These are phyloP conservation scores for Sphaerophoria taeniata DNA, from an alignment of 2,888 invertebrate genomes.

Conservation along the genomic window DNA sequence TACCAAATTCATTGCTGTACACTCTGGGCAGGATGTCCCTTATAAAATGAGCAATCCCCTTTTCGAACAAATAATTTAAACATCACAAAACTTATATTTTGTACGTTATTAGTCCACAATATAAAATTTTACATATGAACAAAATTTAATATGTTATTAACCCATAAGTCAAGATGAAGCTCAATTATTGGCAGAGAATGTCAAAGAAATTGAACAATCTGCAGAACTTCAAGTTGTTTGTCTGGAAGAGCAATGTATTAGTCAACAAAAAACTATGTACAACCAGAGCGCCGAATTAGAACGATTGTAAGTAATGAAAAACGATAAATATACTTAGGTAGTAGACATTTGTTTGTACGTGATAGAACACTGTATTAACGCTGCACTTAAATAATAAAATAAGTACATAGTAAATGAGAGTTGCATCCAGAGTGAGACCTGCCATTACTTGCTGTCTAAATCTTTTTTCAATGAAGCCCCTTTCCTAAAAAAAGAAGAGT, in stretches of 20 bases:
- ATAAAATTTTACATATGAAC: constrained; percentile 6
- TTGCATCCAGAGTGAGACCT: too few species aligned
- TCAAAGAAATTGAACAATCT: constrained; percentile 23
- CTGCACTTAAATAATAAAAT: too few species aligned
- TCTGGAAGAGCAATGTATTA: constrained; percentile 64
- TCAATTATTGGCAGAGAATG: constrained; percentile 40
- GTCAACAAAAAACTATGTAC: constrained; percentile 49
- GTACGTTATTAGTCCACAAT: neutral
- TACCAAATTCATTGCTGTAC: too few species aligned
- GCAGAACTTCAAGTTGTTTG: constrained; percentile 62
- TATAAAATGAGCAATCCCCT: too few species aligned
- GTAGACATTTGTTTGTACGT: constrained; percentile 26
- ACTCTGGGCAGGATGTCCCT: too few species aligned
- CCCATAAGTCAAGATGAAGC: constrained; percentile 58
- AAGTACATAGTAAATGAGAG: too few species aligned
- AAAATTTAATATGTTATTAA: constrained; percentile 31
- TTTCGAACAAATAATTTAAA: neutral
- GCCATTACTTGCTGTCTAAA: too few species aligned
- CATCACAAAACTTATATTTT: neutral
- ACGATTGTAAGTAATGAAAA: constrained; percentile 76
- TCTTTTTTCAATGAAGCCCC: too few species aligned
- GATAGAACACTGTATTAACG: neutral
- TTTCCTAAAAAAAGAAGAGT: too few species aligned
- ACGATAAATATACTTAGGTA: neutral
- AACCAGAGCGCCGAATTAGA: constrained; percentile 76